Evolutionary conservation across 2,113 vertebrate species (phyloP).

Genomic region (Daubentonia madagascariensis): DNA sequence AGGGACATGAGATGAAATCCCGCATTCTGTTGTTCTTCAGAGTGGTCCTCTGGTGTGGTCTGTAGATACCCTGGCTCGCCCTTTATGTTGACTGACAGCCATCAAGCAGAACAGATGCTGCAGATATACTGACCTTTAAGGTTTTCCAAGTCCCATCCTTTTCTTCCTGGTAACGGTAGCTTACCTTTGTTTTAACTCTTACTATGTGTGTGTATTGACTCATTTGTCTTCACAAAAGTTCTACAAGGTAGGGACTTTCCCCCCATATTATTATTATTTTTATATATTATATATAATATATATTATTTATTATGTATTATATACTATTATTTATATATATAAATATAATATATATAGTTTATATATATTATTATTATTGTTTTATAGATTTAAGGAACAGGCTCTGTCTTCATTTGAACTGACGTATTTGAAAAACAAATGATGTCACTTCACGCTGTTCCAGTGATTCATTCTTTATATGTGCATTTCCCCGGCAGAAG

Average conservation of each 20-base stretch:
- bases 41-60: background rate
- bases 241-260: background rate
- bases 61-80: rapidly evolving
- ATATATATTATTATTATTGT: background rate
- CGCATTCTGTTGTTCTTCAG: background rate
- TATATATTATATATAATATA: no score
- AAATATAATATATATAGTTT: no score
- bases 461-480: slow-evolving; percentile 84
- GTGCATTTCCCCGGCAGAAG: slow-evolving; percentile 78
- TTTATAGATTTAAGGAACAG: slow-evolving; percentile 71
- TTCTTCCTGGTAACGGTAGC: background rate
- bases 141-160: background rate
- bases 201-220: background rate
- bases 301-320: no score
- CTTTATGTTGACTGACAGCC: background rate
- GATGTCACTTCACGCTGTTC: slow-evolving; percentile 78
- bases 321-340: no score
- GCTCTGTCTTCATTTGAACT: slow-evolving; percentile 65
- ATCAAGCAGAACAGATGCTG: background rate
- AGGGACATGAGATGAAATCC: background rate
- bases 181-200: background rate
- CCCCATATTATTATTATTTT: background rate
- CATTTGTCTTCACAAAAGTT: background rate
- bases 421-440: slow-evolving; percentile 81
- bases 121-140: background rate